phyloP scores from a whole-genome alignment of 2,888 invertebrate genomes.

The Lissocephala sabroskyi region DNA sequence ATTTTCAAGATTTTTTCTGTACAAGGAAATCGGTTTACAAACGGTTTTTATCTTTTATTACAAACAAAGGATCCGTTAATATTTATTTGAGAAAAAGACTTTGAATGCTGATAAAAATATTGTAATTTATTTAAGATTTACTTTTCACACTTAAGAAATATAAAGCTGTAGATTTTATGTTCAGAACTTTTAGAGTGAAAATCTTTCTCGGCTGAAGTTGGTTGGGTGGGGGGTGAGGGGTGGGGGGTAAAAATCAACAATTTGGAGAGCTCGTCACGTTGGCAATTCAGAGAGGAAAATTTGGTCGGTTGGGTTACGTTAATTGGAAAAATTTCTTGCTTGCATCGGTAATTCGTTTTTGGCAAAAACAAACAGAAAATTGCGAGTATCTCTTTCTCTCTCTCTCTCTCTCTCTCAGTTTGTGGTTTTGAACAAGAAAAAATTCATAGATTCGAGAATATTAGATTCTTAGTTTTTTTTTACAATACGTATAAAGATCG shows the following conservation, averaged over 20 bases:
- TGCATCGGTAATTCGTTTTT: slow-evolving; percentile 36
- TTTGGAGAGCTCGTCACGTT: not conserved
- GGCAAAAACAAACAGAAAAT: slow-evolving; percentile 59
- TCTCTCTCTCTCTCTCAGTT: slow-evolving; percentile 31
- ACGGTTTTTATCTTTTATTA: slow-evolving; percentile 14
- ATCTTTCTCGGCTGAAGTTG: too few species aligned
- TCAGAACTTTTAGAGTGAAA: too few species aligned
- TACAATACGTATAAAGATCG: slow-evolving; percentile 23
- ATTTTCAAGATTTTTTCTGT: slow-evolving; percentile 10
- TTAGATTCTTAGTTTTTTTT: slow-evolving; percentile 36
- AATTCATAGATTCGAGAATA: too few species aligned
- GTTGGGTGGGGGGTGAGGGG: too few species aligned
- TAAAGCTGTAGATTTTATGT: too few species aligned
- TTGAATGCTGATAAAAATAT: too few species aligned
- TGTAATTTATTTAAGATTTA: too few species aligned
- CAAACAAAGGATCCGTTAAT: too few species aligned
- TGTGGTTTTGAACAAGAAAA: slow-evolving; percentile 42
- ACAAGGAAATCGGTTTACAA: slow-evolving; percentile 27
- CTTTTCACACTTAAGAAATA: too few species aligned
- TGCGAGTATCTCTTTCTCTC: slow-evolving; percentile 50
- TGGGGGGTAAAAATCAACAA: too few species aligned
- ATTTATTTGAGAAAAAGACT: too few species aligned
- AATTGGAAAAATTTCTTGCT: too few species aligned
- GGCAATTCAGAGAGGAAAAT: slow-evolving; percentile 6
- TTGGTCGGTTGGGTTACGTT: slow-evolving; percentile 52